Evolutionary conservation across 2,797 vertebrate genomes (phyloP), one percentile per base, ranked within the genome.

Genomic region (Lerista edwardsae): DNA sequence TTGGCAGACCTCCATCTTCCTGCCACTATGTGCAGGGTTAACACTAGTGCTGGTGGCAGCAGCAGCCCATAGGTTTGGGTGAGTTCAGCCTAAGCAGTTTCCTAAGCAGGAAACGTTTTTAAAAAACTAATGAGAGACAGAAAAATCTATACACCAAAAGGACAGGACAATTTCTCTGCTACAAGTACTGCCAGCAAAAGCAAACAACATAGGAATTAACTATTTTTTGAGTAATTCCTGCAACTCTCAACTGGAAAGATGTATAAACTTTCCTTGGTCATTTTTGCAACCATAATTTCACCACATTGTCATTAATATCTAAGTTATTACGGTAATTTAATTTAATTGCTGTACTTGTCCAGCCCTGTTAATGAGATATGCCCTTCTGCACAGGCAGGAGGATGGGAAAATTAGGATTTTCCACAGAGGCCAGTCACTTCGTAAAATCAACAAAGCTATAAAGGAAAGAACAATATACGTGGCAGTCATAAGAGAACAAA

Each of bases 281-380:
- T 87, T 93, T 68, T 87, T 88, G 84, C 41, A 75, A 69, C 75
- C 89, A 86, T 93, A 84, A 91, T 92, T 94, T 91, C 81, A 90
- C 85, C 79, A 84, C 39, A 15, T 85, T 91, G 84, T 86, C 91
- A 91, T 65, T 72, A 90, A 91, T 84, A 91, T 57, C 80, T 79
- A 81, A 92, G 80, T 57, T 90, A 91, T 87, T 82, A 19, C 44
- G 76, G 81, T 90, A 90, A 90, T 93, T 95, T 93, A 86, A 88
- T 79, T 90, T 93, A 93, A 94, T 92, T 84, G 71, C 17, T 17
- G 10, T 76, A 64, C n/a, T 93, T 90, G 92, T 90, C 86, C 83
- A 90, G 80, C 25, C 15, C 80, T 91, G 88, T 86, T 82, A 88
- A 85, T 90, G 84, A 91, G 90, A 92, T 88, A 92, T 92, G 75